Percentiles rank a stretch among this genome's conserved stretches.
Evolutionary conservation across 1,140 invertebrate genomes (phyloP).

Genomic region (Wiebesia pumilae): DNA sequence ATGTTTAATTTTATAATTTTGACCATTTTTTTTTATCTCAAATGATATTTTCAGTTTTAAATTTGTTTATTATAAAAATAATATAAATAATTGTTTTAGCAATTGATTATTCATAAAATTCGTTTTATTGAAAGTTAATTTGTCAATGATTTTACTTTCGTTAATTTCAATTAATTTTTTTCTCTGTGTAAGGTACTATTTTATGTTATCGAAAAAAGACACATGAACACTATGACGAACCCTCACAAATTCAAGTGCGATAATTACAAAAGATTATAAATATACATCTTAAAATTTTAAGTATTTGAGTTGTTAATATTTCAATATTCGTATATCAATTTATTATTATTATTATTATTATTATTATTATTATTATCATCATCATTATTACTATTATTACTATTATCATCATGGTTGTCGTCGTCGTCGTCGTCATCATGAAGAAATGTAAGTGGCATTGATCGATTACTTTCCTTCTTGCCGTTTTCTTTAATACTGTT

Average conservation of each 20-base stretch:
- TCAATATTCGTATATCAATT: conserved; percentile 42
- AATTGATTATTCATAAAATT: not conserved
- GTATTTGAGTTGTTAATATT: conserved; percentile 40
- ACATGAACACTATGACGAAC: not conserved
- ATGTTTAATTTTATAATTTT: conserved; percentile 35
- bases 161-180: conserved; percentile 28
- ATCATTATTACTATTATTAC: conserved; percentile 9
- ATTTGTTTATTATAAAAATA: not conserved
- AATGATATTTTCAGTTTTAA: conserved; percentile 13
- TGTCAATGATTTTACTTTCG: not conserved
- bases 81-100: conserved; percentile 1
- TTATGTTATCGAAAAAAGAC: conserved; percentile 17
- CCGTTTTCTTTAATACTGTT: conserved; percentile 41
- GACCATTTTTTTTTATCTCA: conserved; percentile 4
- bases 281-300: conserved; percentile 43
- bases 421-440: not conserved
- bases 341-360: conserved; percentile 16
- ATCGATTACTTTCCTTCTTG: conserved; percentile 43
- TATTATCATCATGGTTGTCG: not conserved
- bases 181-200: conserved; percentile 20
- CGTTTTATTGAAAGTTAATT: not conserved
- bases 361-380: conserved; percentile 13
- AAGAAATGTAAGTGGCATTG: conserved; percentile 49
- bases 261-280: conserved; percentile 35
- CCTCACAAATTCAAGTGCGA: conserved; percentile 28